A percentile compares a stretch with the other conserved stretches of the same genome.
Conservation (phyloP, 2,888 invertebrate species). For the Spodoptera littoralis region DNA sequence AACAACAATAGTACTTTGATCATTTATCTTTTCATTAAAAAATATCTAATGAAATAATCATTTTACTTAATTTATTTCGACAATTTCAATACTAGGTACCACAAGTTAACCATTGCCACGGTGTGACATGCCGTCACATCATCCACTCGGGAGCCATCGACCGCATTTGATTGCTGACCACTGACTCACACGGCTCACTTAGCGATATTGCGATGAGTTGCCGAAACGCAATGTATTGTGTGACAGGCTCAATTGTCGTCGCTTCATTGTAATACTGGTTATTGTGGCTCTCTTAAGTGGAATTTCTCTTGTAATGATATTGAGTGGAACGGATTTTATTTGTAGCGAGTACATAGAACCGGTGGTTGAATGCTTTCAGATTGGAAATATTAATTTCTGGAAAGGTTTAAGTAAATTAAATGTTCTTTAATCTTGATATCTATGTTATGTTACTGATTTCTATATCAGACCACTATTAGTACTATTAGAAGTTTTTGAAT, state of each 20-base stretch:
- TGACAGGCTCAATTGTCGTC: slow-evolving; percentile 41
- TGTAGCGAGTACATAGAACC: slow-evolving; percentile 8
- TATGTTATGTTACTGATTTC: too few relatives aligned
- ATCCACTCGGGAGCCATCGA: slow-evolving; percentile 14
- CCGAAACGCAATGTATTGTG: slow-evolving; percentile 47
- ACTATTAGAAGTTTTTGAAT: too few relatives aligned
- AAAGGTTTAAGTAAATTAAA: not conserved
- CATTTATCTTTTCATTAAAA: too few relatives aligned
- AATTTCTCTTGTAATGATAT: slow-evolving; percentile 38
- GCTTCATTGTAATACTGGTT: slow-evolving; percentile 38
- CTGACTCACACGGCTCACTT: slow-evolving; percentile 42
- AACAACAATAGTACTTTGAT: too few relatives aligned
- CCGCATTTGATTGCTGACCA: slow-evolving; percentile 37
- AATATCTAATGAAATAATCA: too few relatives aligned
- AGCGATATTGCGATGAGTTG: slow-evolving; percentile 54
- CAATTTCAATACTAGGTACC: slow-evolving; percentile 1
- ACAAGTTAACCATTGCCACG: slow-evolving; percentile 9
- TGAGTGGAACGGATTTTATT: slow-evolving; percentile 23
- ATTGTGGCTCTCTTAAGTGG: slow-evolving; percentile 28
- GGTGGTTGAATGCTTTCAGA: slow-evolving; percentile 2
- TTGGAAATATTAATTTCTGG: not conserved
- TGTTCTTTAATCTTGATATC: too few relatives aligned
- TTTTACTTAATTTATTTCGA: too few relatives aligned
- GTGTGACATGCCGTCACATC: slow-evolving; percentile 2
- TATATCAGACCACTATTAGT: too few relatives aligned